Conservation (phyloP, 1,140 invertebrate species). For the Meloidogyne chitwoodi region DNA sequence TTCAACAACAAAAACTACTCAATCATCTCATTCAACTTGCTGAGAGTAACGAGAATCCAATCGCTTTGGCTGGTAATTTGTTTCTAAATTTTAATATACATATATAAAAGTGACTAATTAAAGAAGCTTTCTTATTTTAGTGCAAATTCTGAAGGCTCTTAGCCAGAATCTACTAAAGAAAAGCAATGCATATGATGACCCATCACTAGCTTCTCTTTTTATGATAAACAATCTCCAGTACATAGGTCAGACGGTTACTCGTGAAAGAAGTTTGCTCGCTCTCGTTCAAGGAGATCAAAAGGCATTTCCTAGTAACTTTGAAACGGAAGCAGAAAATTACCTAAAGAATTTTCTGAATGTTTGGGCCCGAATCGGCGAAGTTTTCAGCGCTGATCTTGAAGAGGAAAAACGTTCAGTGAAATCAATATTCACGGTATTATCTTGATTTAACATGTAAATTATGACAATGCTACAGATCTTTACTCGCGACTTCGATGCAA, state of each 20-base stretch:
- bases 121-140: background rate
- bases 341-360: conserved; percentile 34
- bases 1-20: conserved; percentile 28
- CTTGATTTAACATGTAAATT: background rate
- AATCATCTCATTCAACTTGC: conserved; percentile 21
- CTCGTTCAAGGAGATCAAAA: conserved; percentile 16
- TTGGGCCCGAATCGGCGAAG: conserved; percentile 10
- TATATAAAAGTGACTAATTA: background rate
- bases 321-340: conserved; percentile 31
- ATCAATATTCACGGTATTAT: conserved; percentile 11
- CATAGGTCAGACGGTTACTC: conserved; percentile 22
- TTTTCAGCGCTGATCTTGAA: background rate
- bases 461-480: conserved; percentile 27
- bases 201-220: conserved; percentile 36
- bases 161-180: background rate
- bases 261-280: conserved; percentile 29
- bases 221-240: conserved; percentile 45
- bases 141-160: background rate
- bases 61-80: background rate
- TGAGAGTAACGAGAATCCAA: conserved; percentile 6
- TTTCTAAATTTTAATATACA: no score
- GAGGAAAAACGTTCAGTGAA: conserved; percentile 14
- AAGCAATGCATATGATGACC: background rate
- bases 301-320: conserved; percentile 11
- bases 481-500: conserved; percentile 44